Evolutionary conservation across 1,140 invertebrate species (phyloP).

Genomic region (Heterodera carotae): DNA sequence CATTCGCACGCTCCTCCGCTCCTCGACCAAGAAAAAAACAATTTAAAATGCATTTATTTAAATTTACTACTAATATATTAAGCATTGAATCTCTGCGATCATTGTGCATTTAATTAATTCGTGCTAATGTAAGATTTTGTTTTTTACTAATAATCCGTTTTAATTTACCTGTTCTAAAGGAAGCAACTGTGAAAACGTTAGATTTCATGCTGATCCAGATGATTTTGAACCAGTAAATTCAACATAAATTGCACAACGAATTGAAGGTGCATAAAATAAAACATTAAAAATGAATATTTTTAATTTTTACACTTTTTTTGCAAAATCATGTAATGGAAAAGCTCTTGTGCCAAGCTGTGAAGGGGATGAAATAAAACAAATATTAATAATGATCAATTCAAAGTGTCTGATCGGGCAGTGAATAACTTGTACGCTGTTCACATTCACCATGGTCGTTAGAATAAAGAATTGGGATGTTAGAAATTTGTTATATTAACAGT

Average conservation of each 20-base stretch:
- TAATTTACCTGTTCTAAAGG: too few species aligned
- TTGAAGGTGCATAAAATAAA: constrained; percentile 11
- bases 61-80: background rate
- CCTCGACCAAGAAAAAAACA: too few species aligned
- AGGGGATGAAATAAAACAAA: background rate
- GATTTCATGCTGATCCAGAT: constrained; percentile 26
- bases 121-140: background rate
- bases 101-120: constrained; percentile 11
- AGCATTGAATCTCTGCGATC: constrained; percentile 14
- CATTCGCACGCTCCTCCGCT: too few species aligned
- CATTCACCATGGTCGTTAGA: too few species aligned
- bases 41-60: too few species aligned
- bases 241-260: constrained; percentile 20
- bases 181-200: constrained; percentile 21
- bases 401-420: too few species aligned
- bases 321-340: background rate
- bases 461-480: too few species aligned
- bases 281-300: background rate
- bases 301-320: background rate
- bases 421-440: too few species aligned
- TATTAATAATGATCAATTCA: too few species aligned
- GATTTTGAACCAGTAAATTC: constrained; percentile 20
- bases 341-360: constrained; percentile 2
- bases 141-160: too few species aligned
- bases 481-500: too few species aligned